A percentile compares a stretch with the other conserved stretches of the same genome.
These are phyloP conservation scores for Saccopteryx leptura DNA, from an alignment of 2,113 vertebrate species.

Conservation along the genomic window DNA sequence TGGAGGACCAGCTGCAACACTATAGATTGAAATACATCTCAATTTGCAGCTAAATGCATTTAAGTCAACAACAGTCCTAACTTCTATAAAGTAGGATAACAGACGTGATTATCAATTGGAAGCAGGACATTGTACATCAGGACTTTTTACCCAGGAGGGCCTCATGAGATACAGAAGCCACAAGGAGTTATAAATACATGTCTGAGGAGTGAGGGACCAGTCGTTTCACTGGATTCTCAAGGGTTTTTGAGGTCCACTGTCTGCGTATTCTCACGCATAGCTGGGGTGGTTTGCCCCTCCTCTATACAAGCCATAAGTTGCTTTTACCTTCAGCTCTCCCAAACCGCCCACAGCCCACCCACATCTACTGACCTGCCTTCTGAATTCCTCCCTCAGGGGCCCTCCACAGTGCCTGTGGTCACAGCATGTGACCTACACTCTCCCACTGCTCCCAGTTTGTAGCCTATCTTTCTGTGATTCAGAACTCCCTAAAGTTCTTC, in stretches of 20 bases:
- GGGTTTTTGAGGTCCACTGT: neutral
- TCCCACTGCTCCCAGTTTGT: neutral
- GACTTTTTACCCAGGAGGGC: neutral
- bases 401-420: neutral
- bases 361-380: accelerated
- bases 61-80: neutral
- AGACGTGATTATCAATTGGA: neutral
- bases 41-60: neutral
- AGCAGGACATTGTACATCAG: neutral
- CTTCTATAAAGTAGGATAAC: neutral
- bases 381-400: accelerated
- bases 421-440: accelerated
- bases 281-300: neutral
- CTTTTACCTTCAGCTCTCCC: neutral
- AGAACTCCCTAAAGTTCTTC: neutral
- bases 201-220: neutral
- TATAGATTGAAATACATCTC: neutral
- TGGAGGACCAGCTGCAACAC: neutral
- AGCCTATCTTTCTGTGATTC: neutral
- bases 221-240: neutral
- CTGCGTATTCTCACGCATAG: neutral
- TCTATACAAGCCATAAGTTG: neutral
- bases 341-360: accelerated
- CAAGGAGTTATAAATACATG: accelerated
- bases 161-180: neutral